Conservation (phyloP, 2,888 invertebrate genomes). For the Caenorhabditis macrosperma region DNA sequence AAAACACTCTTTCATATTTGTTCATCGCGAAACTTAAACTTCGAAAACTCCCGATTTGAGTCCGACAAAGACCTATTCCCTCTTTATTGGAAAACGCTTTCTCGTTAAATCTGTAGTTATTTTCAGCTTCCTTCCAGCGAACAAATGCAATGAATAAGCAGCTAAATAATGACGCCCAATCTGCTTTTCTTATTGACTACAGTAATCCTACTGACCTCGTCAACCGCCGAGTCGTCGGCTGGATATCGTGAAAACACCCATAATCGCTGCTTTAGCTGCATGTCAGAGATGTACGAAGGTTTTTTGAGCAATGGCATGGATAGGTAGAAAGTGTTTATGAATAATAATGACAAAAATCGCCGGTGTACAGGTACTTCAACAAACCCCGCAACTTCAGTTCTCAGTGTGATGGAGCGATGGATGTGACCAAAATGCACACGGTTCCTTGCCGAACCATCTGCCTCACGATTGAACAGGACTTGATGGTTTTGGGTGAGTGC, state of each 20-base stretch:
- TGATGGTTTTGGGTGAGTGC: constrained; percentile 74
- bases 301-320: constrained; percentile 71
- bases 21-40: too few species aligned
- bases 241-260: constrained; percentile 37
- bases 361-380: constrained; percentile 71
- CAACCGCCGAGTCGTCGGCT: constrained; percentile 5
- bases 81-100: neutral
- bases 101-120: too few species aligned
- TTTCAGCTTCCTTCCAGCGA: constrained; percentile 2
- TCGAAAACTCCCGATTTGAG: too few species aligned
- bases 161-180: constrained; percentile 16
- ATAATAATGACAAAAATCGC: neutral
- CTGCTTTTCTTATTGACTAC: neutral
- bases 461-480: constrained; percentile 77
- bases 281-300: constrained; percentile 76
- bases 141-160: constrained; percentile 50
- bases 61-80: neutral
- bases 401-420: constrained; percentile 76
- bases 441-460: constrained; percentile 78
- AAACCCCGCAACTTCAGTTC: constrained; percentile 77
- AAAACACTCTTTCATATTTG: too few species aligned
- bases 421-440: constrained; percentile 57
- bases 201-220: neutral
- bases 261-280: constrained; percentile 78
- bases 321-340: constrained; percentile 23